Percentiles rank a stretch among this genome's conserved stretches.
Evolutionary conservation across 2,113 vertebrate genomes (phyloP).

Genomic region (Pagrus major): DNA sequence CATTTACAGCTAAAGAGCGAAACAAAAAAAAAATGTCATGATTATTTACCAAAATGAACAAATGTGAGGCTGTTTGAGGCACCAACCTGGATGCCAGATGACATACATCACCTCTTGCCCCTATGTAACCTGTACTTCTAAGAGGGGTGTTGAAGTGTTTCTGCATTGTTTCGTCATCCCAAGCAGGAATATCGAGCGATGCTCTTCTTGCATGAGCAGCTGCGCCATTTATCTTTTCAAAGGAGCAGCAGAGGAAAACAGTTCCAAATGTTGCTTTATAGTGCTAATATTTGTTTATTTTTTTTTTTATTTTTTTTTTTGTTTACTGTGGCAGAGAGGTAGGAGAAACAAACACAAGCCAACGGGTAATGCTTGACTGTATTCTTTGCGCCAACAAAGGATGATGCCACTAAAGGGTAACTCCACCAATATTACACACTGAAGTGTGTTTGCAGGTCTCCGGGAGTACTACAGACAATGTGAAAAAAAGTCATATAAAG

Average conservation of each 20-base stretch:
- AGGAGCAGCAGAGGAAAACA: constrained; percentile 12
- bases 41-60: too few species aligned
- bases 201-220: constrained; percentile 14
- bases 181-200: constrained; percentile 32
- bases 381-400: constrained; percentile 1
- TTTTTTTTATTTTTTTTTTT: too few species aligned
- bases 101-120: neutral
- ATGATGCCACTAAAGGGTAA: neutral
- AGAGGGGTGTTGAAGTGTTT: constrained; percentile 36
- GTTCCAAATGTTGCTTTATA: constrained; percentile 35
- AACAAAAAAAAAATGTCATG: too few species aligned
- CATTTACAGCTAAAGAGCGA: too few species aligned
- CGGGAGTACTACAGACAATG: too few species aligned
- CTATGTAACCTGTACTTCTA: neutral
- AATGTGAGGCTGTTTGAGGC: too few species aligned
- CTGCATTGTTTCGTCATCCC: constrained; percentile 50
- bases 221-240: constrained; percentile 22
- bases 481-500: too few species aligned
- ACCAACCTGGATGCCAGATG: neutral
- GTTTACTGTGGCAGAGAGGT: constrained; percentile 21
- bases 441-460: too few species aligned
- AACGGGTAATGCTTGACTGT: constrained; percentile 17
- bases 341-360: constrained; percentile 21
- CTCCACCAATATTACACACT: too few species aligned
- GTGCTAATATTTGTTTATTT: constrained; percentile 42